Evolutionary conservation across 53 echinoderm and acorn worm genomes (phyloP).

Genomic region (Echinometra lucunter): DNA sequence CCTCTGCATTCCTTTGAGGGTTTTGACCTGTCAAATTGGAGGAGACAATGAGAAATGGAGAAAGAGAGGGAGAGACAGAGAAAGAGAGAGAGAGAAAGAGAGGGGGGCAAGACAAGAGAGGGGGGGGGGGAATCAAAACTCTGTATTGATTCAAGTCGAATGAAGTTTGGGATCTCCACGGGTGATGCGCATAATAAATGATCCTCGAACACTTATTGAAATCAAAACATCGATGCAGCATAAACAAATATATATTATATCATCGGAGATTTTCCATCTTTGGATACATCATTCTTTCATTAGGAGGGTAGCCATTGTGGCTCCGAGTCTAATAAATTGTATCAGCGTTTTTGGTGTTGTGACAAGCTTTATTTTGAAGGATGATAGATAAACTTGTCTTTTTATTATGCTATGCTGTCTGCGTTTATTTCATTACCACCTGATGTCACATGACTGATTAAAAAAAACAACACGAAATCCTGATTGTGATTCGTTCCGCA

Average conservation of each 20-base stretch:
- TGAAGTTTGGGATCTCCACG: conserved; percentile 29
- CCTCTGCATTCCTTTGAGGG: conserved; percentile 21
- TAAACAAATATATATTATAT: conserved; percentile 52
- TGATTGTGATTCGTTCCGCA: background rate
- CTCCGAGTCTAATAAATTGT: conserved; percentile 29
- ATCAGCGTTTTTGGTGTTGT: conserved; percentile 9
- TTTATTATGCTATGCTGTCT: background rate
- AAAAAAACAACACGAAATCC: background rate
- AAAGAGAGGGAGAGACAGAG: too few species aligned
- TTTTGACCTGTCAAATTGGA: conserved; percentile 1
- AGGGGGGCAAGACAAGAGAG: too few species aligned
- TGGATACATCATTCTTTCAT: conserved; percentile 35
- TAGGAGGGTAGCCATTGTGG: conserved; percentile 3
- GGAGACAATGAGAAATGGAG: background rate
- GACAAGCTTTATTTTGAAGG: background rate
- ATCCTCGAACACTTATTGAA: conserved; percentile 29
- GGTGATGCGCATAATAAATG: conserved; percentile 53
- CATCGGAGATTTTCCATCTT: background rate
- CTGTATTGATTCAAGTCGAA: conserved; percentile 1
- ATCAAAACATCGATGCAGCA: conserved; percentile 44
- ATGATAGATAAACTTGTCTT: background rate
- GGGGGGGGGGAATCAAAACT: background rate
- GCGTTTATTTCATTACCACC: background rate
- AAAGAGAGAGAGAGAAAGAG: too few species aligned
- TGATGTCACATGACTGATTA: background rate